Evolutionary conservation across 1,140 invertebrate genomes (phyloP).

Genomic region (Cotesia chilonis): DNA sequence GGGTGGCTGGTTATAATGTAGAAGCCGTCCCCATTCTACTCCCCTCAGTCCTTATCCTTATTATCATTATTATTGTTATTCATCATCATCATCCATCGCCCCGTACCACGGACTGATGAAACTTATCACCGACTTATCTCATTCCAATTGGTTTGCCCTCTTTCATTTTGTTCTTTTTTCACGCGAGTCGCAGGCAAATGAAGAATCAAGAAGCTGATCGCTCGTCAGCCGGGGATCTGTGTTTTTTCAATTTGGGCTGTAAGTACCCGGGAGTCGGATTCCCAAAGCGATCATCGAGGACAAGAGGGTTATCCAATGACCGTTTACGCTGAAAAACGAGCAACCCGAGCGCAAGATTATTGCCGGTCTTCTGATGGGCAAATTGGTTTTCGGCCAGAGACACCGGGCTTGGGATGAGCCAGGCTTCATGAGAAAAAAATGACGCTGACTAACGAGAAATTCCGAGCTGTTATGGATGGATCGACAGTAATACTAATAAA

Average conservation of each 20-base stretch:
- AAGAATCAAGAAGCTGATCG: background rate
- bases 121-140: conserved; percentile 20
- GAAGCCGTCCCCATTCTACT: conserved; percentile 44
- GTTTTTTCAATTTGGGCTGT: conserved; percentile 29
- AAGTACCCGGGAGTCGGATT: conserved; percentile 20
- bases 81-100: conserved; percentile 20
- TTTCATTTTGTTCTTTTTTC: conserved; percentile 2
- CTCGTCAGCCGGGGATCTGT: background rate
- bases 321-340: conserved; percentile 56
- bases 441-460: background rate
- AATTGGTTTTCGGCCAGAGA: conserved; percentile 55
- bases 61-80: conserved; percentile 33
- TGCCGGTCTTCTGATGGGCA: conserved; percentile 62
- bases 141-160: background rate
- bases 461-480: too few species aligned
- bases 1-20: conserved; percentile 62
- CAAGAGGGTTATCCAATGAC: conserved; percentile 54
- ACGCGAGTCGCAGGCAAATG: background rate
- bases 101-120: background rate
- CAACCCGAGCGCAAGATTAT: conserved; percentile 57
- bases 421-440: too few species aligned
- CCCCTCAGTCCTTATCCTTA: conserved; percentile 35
- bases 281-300: conserved; percentile 34
- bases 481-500: background rate
- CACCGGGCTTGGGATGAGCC: too few species aligned